Base-by-base conservation (phyloP, 2,797 vertebrate genomes). In the Scomberomorus guttatus region DNA sequence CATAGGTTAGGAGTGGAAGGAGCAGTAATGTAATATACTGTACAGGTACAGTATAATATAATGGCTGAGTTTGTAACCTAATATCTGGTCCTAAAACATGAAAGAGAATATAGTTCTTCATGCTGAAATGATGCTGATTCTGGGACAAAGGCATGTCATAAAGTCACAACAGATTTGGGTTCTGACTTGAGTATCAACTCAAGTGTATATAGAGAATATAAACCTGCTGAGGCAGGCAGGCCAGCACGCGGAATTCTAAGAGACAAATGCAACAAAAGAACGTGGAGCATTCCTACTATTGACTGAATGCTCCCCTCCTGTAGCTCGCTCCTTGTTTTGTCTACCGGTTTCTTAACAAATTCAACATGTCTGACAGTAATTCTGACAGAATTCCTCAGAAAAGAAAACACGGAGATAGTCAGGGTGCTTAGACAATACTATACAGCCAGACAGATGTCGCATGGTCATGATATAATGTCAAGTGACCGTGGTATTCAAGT, bases 301-400 rank as follows among this genome's bases (percentile, higher is more conserved):
- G 84, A 87, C 57, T 42, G 8, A 63, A 54, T 8, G 22, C 1
- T 58, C 25, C 0, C 4, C 42, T 82, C 46, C 55, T 48, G 6
- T 18, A 29, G 27, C 29, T 54, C 10, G 3, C 27, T 32, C n/a
- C 44, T 12, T 75, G 74, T 83, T 85, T 77, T 71, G 72, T 87
- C 82, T 89, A 51, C 72, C 79, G 13, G 51, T 77, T 74, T 83
- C 79, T 79, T 85, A 56, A 78, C 82, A 92, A 89, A 92, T 93
- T 89, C 88, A 86, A 90, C 86, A 86, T 32, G 82, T 81, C 79
- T 71, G 59, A 81, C 78, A 71, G 54, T 60, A 54, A 79, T 65
- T 75, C 59, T 18, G 25, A 73, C 27, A 37, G 54, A 69, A 82
- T 67, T 81, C 63, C 74, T 62, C 9, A 12, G 32, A 75, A 6